A percentile compares a stretch with the other conserved stretches of the same genome.
These are phyloP conservation scores for Dugesia japonica DNA, from an alignment of 2,888 invertebrate genomes.

Conservation along the genomic window DNA sequence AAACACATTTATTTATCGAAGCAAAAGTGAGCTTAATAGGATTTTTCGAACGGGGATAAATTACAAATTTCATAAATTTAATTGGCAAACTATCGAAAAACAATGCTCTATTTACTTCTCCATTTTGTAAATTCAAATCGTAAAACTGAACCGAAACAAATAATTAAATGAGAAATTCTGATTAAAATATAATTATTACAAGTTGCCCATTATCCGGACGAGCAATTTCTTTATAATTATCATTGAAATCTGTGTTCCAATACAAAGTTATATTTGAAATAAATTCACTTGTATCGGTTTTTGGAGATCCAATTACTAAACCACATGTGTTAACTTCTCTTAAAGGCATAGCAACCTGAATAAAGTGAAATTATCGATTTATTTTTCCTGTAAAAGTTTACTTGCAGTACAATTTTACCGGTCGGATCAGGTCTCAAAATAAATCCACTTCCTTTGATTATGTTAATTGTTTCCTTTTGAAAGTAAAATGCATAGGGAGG, in stretches of 20 bases:
- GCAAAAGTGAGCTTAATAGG: not conserved
- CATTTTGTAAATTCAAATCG: not conserved
- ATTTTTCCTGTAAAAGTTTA: not conserved
- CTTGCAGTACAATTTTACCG: not conserved
- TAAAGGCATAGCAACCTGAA: not conserved
- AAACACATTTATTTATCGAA: slow-evolving; percentile 11
- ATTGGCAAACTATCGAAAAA: slow-evolving; percentile 20
- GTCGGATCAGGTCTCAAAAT: not conserved
- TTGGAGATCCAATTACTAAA: slow-evolving; percentile 3
- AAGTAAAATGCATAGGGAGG: not conserved
- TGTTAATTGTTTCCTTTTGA: not conserved
- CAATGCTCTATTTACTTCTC: not conserved
- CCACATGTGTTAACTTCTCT: slow-evolving; percentile 5
- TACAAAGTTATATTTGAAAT: not conserved
- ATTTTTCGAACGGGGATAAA: not conserved
- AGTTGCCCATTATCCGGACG: not conserved
- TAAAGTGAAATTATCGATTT: not conserved
- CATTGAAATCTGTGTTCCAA: not conserved
- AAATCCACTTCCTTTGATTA: not conserved
- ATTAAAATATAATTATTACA: not conserved
- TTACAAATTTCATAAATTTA: not conserved
- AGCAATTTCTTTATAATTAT: not conserved
- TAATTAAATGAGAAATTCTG: not conserved
- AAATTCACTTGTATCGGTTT: not conserved
- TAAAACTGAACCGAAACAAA: not conserved